Percentiles rank a stretch among this genome's conserved stretches.
Evolutionary conservation across 2,888 invertebrate genomes (phyloP).

Genomic region (Eurytoma adleriae): DNA sequence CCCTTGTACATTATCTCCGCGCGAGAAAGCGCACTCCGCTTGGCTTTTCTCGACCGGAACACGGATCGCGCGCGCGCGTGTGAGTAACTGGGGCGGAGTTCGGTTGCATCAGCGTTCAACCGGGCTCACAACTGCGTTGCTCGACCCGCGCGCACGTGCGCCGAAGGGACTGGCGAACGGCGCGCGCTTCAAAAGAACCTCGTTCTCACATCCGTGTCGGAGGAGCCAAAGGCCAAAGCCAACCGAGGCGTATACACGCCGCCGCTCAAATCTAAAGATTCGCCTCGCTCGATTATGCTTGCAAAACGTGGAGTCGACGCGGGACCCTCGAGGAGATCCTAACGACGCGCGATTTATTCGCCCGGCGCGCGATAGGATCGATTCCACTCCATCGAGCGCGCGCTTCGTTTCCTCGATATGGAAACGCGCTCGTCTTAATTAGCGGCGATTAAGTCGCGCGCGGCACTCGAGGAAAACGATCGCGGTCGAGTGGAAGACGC

Average conservation of each 20-base stretch:
- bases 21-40: slow-evolving; percentile 20
- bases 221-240: slow-evolving; percentile 50
- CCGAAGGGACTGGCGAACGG: slow-evolving; percentile 5
- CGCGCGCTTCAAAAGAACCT: slow-evolving; percentile 40
- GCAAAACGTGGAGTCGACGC: no score
- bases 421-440: no score
- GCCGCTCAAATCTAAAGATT: background rate
- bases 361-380: background rate
- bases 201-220: slow-evolving; percentile 58
- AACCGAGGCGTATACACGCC: slow-evolving; percentile 2
- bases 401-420: background rate
- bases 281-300: no score
- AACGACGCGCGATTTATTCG: slow-evolving; percentile 5
- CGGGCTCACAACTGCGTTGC: slow-evolving; percentile 14
- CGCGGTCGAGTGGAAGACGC: no score
- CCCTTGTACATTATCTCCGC: slow-evolving; percentile 24
- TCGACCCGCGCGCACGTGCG: background rate
- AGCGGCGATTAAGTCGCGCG: no score
- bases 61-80: slow-evolving; percentile 9
- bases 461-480: no score
- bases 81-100: slow-evolving; percentile 63
- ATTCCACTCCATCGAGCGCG: background rate
- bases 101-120: slow-evolving; percentile 58
- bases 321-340: background rate
- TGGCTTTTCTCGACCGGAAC: slow-evolving; percentile 50